Base-by-base conservation (phyloP, 1,140 invertebrate genomes). In the Protaetia brevitarsis region DNA sequence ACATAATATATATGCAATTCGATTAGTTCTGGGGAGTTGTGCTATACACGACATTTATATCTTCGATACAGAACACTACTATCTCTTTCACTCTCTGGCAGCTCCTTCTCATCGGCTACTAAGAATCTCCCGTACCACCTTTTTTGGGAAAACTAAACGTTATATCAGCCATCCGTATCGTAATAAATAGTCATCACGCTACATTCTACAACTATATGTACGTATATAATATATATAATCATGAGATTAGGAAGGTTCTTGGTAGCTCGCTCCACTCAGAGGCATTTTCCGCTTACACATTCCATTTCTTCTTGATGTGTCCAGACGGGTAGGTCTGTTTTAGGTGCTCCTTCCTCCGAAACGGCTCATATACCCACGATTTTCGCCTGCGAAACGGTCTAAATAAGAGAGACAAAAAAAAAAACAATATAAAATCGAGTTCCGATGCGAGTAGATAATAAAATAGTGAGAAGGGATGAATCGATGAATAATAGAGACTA, bases 311-410 rank as follows among this genome's bases (percentile, higher is more conserved):
- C 41, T 51, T 51, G 16, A 51, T 16, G 4, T 37, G 41, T 8
- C 13, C 13, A 10, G 41, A 51, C 41, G 41, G 5, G 26, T 51
- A 0, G 21, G 41, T 10, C 13, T 51, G 41, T 19, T 51, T 51
- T 51, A 51, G 4, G 26, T 23, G 41, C 41, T 51, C 41, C 41
- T 51, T 51, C 41, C 41, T 2, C 41, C 16, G 13, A 51, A 19
- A 19, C 26, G 41, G 19, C 41, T 51, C 41, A 7, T 51, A 51
- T 51, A 23, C 5, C 41, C 41, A 51, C 41, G 41, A 19, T 51
- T 51, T 51, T 8, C 41, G 41, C 41, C 41, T 51, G 21, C 41
- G 13, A 23, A 51, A 51, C 41, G 41, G 41, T 23, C 41, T 51
- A 7, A 19, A 51, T 10, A 37, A 13, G n/a, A 11, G 11, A 10